Conservation (phyloP, 2,797 vertebrate species). For the Rhinogobio ventralis region DNA sequence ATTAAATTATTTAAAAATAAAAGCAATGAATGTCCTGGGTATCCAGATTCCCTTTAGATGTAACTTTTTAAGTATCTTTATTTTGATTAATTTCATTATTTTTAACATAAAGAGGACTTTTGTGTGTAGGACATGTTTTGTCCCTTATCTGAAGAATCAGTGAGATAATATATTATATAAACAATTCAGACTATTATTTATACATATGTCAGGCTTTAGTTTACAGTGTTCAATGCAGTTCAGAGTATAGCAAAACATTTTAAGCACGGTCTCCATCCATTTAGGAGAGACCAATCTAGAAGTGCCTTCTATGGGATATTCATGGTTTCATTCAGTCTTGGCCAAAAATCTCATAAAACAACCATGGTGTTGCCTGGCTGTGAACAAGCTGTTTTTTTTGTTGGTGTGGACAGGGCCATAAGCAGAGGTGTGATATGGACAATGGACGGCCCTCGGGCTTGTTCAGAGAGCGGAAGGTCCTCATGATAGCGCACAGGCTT, state of each 20-base stretch:
- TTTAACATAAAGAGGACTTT: no score
- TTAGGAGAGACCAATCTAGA: not conserved
- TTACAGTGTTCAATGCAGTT: not conserved
- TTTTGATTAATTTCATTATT: no score
- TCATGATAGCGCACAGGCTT: constrained; percentile 20
- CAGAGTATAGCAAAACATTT: not conserved
- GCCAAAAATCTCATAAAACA: constrained; percentile 4
- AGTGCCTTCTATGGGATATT: not conserved
- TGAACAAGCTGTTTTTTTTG: constrained; percentile 44
- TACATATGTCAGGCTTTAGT: not conserved
- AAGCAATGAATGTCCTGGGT: no score
- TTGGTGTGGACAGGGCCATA: constrained; percentile 32
- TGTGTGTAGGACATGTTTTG: no score
- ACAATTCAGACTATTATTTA: not conserved
- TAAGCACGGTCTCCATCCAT: not conserved
- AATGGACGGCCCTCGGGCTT: constrained; percentile 13
- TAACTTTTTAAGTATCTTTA: no score
- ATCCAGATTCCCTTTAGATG: no score
- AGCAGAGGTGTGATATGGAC: constrained; percentile 36
- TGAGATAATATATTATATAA: no score
- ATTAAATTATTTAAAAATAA: no score
- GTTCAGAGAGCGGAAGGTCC: not conserved
- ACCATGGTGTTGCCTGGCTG: not conserved
- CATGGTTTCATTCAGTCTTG: constrained; percentile 7
- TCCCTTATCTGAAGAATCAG: no score